A percentile compares a stretch with the other conserved stretches of the same genome.
Evolutionary conservation across 35 echinoderm and acorn worm species (phyloP).

Genomic region (Apostichopus japonicus): DNA sequence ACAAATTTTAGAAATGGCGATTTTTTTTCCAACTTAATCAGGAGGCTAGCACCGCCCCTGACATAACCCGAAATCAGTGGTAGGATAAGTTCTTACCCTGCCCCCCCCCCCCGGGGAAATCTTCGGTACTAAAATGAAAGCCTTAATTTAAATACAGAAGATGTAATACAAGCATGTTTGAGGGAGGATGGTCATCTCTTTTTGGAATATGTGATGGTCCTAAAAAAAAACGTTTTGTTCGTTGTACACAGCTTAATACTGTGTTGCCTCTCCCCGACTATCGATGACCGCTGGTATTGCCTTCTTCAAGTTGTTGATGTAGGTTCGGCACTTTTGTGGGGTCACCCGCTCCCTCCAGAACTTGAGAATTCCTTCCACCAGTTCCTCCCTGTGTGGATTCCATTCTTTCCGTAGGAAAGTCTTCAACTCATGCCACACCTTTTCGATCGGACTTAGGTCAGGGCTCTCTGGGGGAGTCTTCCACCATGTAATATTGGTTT

Average conservation of each 20-base stretch:
- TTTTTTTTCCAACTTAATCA: too few species aligned
- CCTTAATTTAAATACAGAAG: background rate
- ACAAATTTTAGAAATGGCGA: too few species aligned
- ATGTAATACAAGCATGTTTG: background rate
- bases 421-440: slow-evolving; percentile 68
- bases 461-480: slow-evolving; percentile 71
- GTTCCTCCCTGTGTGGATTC: slow-evolving; percentile 54
- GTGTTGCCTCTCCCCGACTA: slow-evolving; percentile 17
- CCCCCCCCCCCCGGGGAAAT: too few species aligned
- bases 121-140: too few species aligned
- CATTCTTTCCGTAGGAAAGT: slow-evolving; percentile 38
- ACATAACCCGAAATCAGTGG: too few species aligned
- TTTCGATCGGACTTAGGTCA: slow-evolving; percentile 69
- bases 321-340: slow-evolving; percentile 10
- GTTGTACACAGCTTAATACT: background rate
- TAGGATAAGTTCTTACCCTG: too few species aligned
- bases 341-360: slow-evolving; percentile 44
- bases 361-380: slow-evolving; percentile 39
- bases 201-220: background rate
- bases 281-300: slow-evolving; percentile 56
- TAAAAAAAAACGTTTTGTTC: too few species aligned
- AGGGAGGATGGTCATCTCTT: background rate
- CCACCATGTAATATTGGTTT: slow-evolving; percentile 47
- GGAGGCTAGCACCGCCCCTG: too few species aligned
- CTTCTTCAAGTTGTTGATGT: slow-evolving; percentile 66